phyloP scores from a whole-genome alignment of 92 coral and sea anemone species.

The Zoanthus sociatus region DNA sequence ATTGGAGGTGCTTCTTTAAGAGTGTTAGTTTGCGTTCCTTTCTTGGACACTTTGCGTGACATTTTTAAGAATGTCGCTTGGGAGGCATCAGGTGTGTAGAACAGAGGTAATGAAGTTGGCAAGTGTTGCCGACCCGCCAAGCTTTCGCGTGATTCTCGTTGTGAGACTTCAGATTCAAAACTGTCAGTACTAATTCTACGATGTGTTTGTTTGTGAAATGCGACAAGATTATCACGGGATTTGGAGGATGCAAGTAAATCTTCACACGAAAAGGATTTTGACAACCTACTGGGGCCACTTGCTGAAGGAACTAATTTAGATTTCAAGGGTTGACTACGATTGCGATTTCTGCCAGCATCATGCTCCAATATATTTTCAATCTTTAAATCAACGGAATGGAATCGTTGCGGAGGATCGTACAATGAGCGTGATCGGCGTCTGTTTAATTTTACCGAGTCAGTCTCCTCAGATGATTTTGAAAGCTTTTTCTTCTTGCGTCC shows the following conservation, averaged over 20 bases:
- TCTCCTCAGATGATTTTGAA: slow-evolving; percentile 11
- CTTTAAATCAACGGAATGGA: neutral
- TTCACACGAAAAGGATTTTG: slow-evolving; percentile 6
- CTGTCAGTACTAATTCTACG: slow-evolving; percentile 34
- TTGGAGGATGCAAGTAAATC: neutral
- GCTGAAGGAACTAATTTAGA: slow-evolving; percentile 26
- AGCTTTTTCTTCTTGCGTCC: slow-evolving; percentile 36
- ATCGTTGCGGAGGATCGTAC: slow-evolving; percentile 21
- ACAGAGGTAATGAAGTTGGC: slow-evolving; percentile 63
- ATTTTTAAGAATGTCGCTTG: slow-evolving; percentile 15
- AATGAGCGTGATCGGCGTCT: slow-evolving; percentile 38
- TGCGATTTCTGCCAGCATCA: neutral
- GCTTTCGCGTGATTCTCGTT: slow-evolving; percentile 9
- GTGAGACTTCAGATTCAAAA: slow-evolving; percentile 5
- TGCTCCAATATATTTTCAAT: slow-evolving; percentile 5
- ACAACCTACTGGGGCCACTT: slow-evolving; percentile 33
- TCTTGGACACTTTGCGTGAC: neutral
- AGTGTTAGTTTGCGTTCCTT: neutral
- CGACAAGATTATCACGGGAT: slow-evolving; percentile 29
- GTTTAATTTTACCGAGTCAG: neutral
- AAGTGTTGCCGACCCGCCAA: slow-evolving; percentile 38
- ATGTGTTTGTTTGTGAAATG: neutral
- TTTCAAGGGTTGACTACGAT: neutral
- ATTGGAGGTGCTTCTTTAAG: slow-evolving; percentile 19
- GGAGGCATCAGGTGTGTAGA: slow-evolving; percentile 61